Conservation (phyloP, 2,797 vertebrate genomes). For the Artibeus jamaicensis region DNA sequence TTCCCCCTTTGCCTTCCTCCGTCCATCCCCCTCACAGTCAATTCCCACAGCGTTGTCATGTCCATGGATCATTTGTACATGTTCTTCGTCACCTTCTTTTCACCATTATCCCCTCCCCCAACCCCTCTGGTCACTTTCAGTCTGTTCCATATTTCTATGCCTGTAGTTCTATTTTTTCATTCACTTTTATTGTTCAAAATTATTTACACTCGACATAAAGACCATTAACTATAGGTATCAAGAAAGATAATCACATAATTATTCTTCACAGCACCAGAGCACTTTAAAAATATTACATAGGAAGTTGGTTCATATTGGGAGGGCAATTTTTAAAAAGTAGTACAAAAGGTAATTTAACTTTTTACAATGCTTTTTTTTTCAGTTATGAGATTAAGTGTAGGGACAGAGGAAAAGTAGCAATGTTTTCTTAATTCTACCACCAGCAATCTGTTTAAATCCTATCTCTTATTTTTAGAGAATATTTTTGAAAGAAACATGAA, state of each 20-base stretch:
- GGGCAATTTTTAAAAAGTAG: conserved; percentile 73
- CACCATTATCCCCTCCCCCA: no score
- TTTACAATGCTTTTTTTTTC: not conserved
- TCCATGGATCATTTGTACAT: no score
- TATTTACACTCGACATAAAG: conserved; percentile 72
- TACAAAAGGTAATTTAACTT: conserved; percentile 39
- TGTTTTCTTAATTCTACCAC: not conserved
- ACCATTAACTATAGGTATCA: conserved; percentile 75
- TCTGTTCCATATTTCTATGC: no score
- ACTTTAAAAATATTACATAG: conserved; percentile 64
- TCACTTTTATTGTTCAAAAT: conserved; percentile 66
- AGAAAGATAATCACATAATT: conserved; percentile 71
- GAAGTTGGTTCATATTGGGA: conserved; percentile 65
- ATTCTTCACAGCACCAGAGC: conserved; percentile 59
- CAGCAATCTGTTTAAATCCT: not conserved
- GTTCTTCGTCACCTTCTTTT: no score
- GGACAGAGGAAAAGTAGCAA: not conserved
- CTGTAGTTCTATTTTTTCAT: not conserved
- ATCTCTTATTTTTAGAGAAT: not conserved
- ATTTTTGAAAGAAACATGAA: not conserved
- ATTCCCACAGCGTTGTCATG: no score
- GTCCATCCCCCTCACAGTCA: no score
- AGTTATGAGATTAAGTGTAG: not conserved
- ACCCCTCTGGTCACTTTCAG: no score
- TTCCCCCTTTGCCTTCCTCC: no score